These are phyloP conservation scores for Xylocampa areola DNA, from an alignment of 2,888 invertebrate genomes.

Conservation along the genomic window DNA sequence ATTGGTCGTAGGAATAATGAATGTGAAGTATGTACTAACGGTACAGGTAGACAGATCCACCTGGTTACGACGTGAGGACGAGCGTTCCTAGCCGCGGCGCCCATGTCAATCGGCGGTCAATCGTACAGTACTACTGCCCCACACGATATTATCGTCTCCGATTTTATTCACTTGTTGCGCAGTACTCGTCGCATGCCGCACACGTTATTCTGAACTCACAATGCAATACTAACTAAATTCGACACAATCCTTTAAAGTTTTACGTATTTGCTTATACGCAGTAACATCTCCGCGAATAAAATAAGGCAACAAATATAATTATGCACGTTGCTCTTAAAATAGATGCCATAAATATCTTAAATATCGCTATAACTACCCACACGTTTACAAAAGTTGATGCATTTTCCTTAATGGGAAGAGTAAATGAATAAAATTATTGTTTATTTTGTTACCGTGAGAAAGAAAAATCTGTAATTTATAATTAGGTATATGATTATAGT, in stretches of 20 bases:
- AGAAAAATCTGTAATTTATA: no score
- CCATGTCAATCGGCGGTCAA: constrained; percentile 84
- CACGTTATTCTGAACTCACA: constrained; percentile 80
- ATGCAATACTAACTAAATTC: constrained; percentile 78
- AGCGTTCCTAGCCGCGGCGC: constrained; percentile 85
- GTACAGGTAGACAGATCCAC: constrained; percentile 86
- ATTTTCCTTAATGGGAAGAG: neutral
- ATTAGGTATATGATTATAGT: no score
- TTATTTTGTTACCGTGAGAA: no score
- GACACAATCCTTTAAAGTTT: constrained; percentile 71
- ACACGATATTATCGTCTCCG: constrained; percentile 74
- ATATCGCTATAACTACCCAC: constrained; percentile 17
- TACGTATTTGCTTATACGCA: constrained; percentile 72
- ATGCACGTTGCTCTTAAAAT: constrained; percentile 41
- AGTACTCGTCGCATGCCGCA: constrained; percentile 75
- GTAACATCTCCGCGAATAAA: constrained; percentile 57
- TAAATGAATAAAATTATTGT: no score
- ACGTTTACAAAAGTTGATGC: no score
- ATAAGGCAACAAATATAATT: constrained; percentile 48
- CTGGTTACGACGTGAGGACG: constrained; percentile 87
- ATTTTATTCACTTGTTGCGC: constrained; percentile 86
- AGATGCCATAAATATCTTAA: constrained; percentile 29
- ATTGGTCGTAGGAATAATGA: constrained; percentile 42
- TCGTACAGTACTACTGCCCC: constrained; percentile 74
- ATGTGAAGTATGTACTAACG: constrained; percentile 75